phyloP scores from a whole-genome alignment of 64 coral and sea anemone genomes.

The Pachyseris speciosa region DNA sequence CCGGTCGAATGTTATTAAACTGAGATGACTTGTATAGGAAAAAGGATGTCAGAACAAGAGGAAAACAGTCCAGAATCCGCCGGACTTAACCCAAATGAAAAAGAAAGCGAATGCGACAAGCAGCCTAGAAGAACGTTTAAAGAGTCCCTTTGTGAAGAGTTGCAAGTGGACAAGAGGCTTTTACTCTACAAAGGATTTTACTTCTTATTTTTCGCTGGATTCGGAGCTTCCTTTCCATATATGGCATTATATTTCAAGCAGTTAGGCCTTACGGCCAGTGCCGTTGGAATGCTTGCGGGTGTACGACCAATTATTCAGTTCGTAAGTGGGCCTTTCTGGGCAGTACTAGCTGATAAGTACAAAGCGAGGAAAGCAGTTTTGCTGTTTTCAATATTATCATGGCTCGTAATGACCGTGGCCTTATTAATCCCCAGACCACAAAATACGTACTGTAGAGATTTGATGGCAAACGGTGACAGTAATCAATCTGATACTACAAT shows the following conservation, averaged over 20 bases:
- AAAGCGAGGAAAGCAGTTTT: slow-evolving; percentile 84
- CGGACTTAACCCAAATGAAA: neutral
- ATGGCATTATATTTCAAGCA: slow-evolving; percentile 97
- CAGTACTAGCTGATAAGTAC: slow-evolving; percentile 80
- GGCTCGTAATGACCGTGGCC: slow-evolving; percentile 86
- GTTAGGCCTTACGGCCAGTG: slow-evolving; percentile 76
- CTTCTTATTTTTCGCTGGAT: slow-evolving; percentile 87
- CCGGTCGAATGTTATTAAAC: neutral
- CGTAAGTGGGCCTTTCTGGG: slow-evolving; percentile 94
- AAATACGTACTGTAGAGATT: slow-evolving; percentile 71
- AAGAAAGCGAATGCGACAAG: neutral
- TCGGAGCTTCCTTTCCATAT: slow-evolving; percentile 84
- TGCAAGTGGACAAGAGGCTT: slow-evolving; percentile 28
- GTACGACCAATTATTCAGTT: slow-evolving; percentile 90
- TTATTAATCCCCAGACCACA: slow-evolving; percentile 73
- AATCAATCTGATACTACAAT: neutral
- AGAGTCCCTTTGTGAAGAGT: slow-evolving; percentile 49
- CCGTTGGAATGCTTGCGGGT: slow-evolving; percentile 84
- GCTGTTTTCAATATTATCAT: slow-evolving; percentile 82
- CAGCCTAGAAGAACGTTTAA: neutral
- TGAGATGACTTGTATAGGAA: neutral
- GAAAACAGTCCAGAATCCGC: neutral
- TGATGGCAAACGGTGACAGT: neutral
- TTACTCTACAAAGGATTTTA: slow-evolving; percentile 93
- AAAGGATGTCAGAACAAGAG: neutral